Conservation (phyloP, 2,888 invertebrate genomes). For the Hydriomena furcata region DNA sequence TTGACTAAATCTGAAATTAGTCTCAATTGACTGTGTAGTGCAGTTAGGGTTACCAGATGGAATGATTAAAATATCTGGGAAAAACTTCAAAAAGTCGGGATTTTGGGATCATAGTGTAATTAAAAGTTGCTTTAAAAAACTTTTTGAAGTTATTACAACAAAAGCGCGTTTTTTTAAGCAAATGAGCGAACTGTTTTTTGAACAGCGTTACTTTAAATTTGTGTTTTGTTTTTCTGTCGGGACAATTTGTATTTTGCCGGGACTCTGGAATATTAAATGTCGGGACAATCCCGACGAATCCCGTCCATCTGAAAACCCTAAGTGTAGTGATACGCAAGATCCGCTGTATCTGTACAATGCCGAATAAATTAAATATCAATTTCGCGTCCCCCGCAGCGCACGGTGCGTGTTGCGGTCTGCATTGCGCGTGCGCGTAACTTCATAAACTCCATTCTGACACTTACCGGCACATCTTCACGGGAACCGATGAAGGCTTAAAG, state of each 20-base stretch:
- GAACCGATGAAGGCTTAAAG: constrained; percentile 1
- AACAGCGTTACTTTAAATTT: too few relatives aligned
- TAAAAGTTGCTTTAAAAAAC: background rate
- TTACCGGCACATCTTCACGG: constrained; percentile 7
- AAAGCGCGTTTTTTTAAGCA: too few relatives aligned
- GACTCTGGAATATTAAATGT: too few relatives aligned
- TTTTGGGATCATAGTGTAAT: too few relatives aligned
- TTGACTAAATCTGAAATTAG: background rate
- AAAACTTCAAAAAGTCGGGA: too few relatives aligned
- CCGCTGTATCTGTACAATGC: constrained; percentile 21
- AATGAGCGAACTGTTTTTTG: too few relatives aligned
- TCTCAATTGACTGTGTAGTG: constrained; percentile 4
- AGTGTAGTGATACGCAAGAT: constrained; percentile 14
- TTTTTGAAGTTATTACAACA: background rate
- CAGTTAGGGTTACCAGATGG: too few relatives aligned
- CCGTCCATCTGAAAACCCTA: too few relatives aligned
- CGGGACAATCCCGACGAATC: too few relatives aligned
- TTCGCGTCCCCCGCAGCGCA: constrained; percentile 23
- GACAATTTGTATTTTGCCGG: too few relatives aligned
- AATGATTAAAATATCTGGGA: too few relatives aligned
- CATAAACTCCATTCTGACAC: constrained; percentile 15
- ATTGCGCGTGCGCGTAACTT: constrained; percentile 2
- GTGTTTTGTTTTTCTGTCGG: too few relatives aligned
- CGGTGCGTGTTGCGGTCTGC: constrained; percentile 7
- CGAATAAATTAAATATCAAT: constrained; percentile 24